Evolutionary conservation across 2,797 vertebrate genomes (phyloP).

Genomic region (Brachyrhaphis roseni): DNA sequence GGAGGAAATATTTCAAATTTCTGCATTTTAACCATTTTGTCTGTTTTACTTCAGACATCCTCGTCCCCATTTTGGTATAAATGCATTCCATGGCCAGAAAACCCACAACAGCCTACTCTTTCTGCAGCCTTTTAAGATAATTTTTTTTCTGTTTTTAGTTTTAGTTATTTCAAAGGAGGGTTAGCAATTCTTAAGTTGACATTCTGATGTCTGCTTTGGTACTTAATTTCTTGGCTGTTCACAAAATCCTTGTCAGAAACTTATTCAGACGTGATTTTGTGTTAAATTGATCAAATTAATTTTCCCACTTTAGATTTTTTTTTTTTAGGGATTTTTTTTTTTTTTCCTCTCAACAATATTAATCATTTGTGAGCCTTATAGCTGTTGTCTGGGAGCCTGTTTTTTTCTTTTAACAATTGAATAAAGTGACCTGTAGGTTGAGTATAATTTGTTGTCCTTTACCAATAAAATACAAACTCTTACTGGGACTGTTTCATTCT

Average conservation of each 20-base stretch:
- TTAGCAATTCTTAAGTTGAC: slow-evolving; percentile 20
- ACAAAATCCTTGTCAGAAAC: slow-evolving; percentile 11
- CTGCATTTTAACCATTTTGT: slow-evolving; percentile 29
- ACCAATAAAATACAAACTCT: slow-evolving; percentile 74
- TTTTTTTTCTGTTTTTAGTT: slow-evolving; percentile 7
- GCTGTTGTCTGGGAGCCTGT: slow-evolving; percentile 35
- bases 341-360: slow-evolving; percentile 31
- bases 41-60: slow-evolving; percentile 39
- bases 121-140: slow-evolving; percentile 61
- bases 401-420: slow-evolving; percentile 34
- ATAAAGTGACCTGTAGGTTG: slow-evolving; percentile 48
- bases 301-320: slow-evolving; percentile 25
- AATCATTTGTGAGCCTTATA: slow-evolving; percentile 44
- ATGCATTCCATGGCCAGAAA: slow-evolving; percentile 78
- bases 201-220: slow-evolving; percentile 14
- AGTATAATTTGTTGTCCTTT: slow-evolving; percentile 62
- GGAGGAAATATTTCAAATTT: slow-evolving; percentile 60
- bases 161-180: slow-evolving; percentile 1
- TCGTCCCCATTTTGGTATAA: slow-evolving; percentile 57
- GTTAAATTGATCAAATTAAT: not conserved
- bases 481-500: slow-evolving; percentile 39
- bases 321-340: slow-evolving; percentile 27
- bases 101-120: slow-evolving; percentile 34
- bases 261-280: not conserved
- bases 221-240: slow-evolving; percentile 47